Base-by-base conservation (phyloP, 2,888 invertebrate genomes). In the Monopis laevigella region DNA sequence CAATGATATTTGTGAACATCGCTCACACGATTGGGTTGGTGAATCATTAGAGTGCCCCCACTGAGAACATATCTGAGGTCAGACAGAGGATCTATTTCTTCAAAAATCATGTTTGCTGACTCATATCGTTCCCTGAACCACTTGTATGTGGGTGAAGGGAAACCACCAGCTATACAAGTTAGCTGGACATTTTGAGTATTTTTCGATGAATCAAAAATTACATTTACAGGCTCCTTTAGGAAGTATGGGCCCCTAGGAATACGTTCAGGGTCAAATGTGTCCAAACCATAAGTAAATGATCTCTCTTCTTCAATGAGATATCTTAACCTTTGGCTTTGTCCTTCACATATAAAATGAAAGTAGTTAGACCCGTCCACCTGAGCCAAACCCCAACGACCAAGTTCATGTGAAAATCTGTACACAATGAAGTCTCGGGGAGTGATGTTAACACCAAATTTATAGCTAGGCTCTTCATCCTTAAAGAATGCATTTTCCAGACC, bases 1-100 rank as follows among this genome's bases (percentile, higher is more conserved):
- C 98, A 98, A 58, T 96, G 95, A 67, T 96, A 98, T 11, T 88
- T 86, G 0, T 96, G 93, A 59, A 92, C 86, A 61, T 98, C 96
- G 42, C 80, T 77, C 47, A 86, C 86, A 65, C 90, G 88, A 54
- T 90, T 88, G 1, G 97, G 96, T 54, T 88, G 85, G 52, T 89
- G 88, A 44, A 98, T 96, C 52, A 95, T 93, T 6, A 98, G 78
- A 46, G 90, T 90, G 17, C 98, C 98, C 45, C 97, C 97, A 55
- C 94, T 95, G 5, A 96, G 69, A 2, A 96, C 94, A 57, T 89
- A 93, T 43, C 93, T 86, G 14, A 74, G 59, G 56, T 93, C 87
- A 21, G 61, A 58, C 34, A 95, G 62, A 0, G 95, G 93, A 66
- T 96, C 88, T 50, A 96, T 92, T 61, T 83, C 82, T 40, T 75